These are phyloP conservation scores for Cantharis flavilabris DNA, from an alignment of 2,888 invertebrate genomes.

Conservation along the genomic window DNA sequence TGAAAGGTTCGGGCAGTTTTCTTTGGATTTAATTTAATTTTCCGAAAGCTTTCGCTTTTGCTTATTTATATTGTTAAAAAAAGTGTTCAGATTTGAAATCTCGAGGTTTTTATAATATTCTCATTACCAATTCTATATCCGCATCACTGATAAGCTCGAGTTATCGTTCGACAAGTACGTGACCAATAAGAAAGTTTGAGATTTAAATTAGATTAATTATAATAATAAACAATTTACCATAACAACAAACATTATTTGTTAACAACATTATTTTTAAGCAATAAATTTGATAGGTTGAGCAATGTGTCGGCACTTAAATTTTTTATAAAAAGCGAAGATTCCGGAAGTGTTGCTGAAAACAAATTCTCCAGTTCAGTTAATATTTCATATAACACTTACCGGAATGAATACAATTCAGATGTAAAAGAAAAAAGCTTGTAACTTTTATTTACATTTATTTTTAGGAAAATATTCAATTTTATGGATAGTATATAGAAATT, in stretches of 20 bases:
- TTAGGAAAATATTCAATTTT: not conserved
- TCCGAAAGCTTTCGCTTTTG: not conserved
- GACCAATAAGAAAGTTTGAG: not conserved
- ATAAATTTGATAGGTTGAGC: not conserved
- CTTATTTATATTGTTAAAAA: not conserved
- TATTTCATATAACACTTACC: not conserved
- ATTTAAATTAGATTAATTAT: not conserved
- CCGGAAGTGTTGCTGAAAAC: not conserved
- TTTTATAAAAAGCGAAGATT: not conserved
- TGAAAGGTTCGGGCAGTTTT: not conserved
- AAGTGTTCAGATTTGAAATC: not conserved
- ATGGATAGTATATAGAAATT: not conserved
- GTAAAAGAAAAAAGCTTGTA: not conserved
- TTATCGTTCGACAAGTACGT: not conserved
- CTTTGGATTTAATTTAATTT: not conserved
- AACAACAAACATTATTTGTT: not conserved
- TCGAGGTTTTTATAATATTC: not conserved
- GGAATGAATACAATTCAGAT: not conserved
- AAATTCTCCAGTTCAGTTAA: not conserved
- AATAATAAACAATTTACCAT: not conserved
- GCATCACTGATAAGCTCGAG: not conserved
- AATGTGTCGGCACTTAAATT: not conserved
- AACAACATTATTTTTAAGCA: not conserved
- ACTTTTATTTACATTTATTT: not conserved
- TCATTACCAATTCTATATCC: not conserved